Evolutionary conservation across 2,888 invertebrate genomes (phyloP).

Genomic region (Mythimna loreyi): DNA sequence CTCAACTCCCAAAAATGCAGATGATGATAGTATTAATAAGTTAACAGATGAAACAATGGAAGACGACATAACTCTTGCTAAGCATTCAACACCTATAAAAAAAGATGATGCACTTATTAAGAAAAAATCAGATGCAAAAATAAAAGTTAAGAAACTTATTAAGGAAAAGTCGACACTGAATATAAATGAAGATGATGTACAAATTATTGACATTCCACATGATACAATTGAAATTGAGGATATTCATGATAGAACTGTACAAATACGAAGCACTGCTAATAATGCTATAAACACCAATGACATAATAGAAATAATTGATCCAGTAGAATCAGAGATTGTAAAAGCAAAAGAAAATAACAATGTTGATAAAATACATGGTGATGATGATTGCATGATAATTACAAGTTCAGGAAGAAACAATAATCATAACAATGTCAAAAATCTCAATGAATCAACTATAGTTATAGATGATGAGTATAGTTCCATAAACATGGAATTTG

Average conservation of each 20-base stretch:
- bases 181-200: conserved; percentile 16
- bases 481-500: conserved; percentile 25
- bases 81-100: not conserved
- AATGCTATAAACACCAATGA: not conserved
- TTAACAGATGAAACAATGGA: not conserved
- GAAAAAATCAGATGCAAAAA: not conserved
- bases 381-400: conserved; percentile 51
- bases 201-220: conserved; percentile 63
- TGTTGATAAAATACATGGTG: conserved; percentile 1
- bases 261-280: not conserved
- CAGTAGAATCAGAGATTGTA: not conserved
- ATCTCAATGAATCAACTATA: conserved; percentile 34
- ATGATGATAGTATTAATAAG: not conserved
- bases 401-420: conserved; percentile 7
- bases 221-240: conserved; percentile 65
- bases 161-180: not conserved
- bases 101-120: not conserved
- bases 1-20: not conserved
- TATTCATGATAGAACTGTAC: not conserved
- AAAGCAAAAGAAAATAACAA: conserved; percentile 2
- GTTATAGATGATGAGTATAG: conserved; percentile 62
- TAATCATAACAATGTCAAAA: not conserved
- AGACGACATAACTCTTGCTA: not conserved
- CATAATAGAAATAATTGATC: conserved; percentile 31
- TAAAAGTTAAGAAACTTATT: not conserved